phyloP scores from a whole-genome alignment of 2,797 vertebrate genomes.

The Acipenser ruthenus region DNA sequence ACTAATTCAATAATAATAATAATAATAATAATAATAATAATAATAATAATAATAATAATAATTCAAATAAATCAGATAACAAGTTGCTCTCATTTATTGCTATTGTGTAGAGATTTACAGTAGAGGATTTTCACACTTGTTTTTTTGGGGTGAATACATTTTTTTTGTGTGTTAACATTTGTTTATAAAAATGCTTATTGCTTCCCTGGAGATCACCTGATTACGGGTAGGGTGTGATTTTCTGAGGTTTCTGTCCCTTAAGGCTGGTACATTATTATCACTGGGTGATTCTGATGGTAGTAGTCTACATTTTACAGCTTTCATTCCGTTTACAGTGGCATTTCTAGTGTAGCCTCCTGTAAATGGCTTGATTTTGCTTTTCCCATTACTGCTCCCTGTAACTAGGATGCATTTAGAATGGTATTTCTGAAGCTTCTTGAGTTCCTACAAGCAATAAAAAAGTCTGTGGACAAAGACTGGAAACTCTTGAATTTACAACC shows the following conservation, averaged over 20 bases:
- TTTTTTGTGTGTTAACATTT: neutral
- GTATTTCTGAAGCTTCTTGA: too few relatives aligned
- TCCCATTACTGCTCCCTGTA: too few relatives aligned
- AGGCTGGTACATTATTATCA: slow-evolving; percentile 5
- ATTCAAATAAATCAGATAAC: neutral
- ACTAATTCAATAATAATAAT: too few relatives aligned
- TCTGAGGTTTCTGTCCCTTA: slow-evolving; percentile 14
- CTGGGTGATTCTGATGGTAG: too few relatives aligned
- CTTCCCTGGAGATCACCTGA: slow-evolving; percentile 2
- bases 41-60: neutral
- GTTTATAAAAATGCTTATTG: neutral
- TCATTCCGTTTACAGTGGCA: too few relatives aligned
- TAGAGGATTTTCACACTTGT: neutral
- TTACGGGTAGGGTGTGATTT: slow-evolving; percentile 15
- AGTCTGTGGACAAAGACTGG: too few relatives aligned
- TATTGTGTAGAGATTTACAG: neutral
- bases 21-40: neutral
- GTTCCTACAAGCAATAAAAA: too few relatives aligned
- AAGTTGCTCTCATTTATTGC: neutral
- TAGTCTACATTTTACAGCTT: too few relatives aligned
- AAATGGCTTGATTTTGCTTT: too few relatives aligned
- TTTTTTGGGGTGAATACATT: neutral
- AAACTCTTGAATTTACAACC: too few relatives aligned
- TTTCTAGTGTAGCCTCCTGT: too few relatives aligned
- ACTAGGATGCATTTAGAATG: too few relatives aligned